Conservation (phyloP, 2,113 vertebrate species). For the Otis tarda region DNA sequence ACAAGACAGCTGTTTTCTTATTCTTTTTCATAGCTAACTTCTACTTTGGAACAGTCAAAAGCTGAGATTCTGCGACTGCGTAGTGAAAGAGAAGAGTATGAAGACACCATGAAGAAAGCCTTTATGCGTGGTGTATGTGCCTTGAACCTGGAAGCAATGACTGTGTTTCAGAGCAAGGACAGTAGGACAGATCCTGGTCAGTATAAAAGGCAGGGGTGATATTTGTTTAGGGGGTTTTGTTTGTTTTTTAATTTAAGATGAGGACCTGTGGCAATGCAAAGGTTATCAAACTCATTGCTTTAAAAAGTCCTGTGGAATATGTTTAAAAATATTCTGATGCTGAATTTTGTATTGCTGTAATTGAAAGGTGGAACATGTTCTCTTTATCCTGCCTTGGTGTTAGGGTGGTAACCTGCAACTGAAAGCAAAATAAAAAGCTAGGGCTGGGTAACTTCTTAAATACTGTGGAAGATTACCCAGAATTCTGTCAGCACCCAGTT, state of each 20-base stretch:
- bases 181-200: conserved; percentile 73
- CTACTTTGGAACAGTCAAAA: conserved; percentile 80
- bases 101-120: conserved; percentile 94
- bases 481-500: background rate
- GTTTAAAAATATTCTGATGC: background rate
- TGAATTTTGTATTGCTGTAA: background rate
- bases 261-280: background rate
- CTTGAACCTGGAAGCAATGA: conserved; percentile 93
- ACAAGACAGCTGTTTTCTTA: background rate
- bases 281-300: background rate
- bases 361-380: background rate
- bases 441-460: background rate
- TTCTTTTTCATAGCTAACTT: conserved; percentile 64
- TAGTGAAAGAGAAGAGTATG: conserved; percentile 84
- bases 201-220: conserved; percentile 8
- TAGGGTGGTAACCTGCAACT: background rate
- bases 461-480: background rate
- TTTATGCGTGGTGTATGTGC: conserved; percentile 97
- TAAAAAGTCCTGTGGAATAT: background rate
- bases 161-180: conserved; percentile 86
- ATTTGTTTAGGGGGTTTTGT: background rate
- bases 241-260: background rate
- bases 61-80: conserved; percentile 85
- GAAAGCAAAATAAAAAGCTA: background rate
- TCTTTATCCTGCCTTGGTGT: background rate